These are phyloP conservation scores for Helogale parvula DNA, from an alignment of 2,113 vertebrate genomes.

Conservation along the genomic window DNA sequence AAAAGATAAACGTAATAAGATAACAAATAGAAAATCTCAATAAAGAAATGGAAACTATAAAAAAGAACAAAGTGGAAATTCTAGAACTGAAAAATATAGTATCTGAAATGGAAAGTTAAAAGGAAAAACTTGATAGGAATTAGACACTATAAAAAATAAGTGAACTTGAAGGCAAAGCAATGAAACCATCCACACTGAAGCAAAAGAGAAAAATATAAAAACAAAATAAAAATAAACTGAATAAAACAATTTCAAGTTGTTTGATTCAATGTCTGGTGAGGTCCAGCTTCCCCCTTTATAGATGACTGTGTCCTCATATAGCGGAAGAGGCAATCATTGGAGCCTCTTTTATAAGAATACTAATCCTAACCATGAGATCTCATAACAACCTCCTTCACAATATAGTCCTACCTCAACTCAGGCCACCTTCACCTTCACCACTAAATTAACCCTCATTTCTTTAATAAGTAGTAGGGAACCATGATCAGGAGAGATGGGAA, in stretches of 20 bases:
- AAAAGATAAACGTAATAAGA: background rate
- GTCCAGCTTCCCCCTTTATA: background rate
- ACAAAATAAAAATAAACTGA: background rate
- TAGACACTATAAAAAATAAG: background rate
- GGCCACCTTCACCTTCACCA: background rate
- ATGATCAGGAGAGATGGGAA: background rate
- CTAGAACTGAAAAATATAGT: background rate
- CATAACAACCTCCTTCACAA: background rate
- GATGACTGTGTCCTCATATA: background rate
- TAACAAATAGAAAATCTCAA: background rate
- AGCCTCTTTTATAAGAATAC: background rate
- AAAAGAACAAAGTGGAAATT: background rate
- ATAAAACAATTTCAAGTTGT: background rate
- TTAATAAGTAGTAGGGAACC: background rate
- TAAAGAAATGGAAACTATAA: background rate
- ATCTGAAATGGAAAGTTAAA: background rate
- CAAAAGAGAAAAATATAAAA: background rate
- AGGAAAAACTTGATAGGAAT: background rate
- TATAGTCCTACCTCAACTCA: background rate
- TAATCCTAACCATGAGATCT: background rate
- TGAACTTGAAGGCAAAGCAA: conserved; percentile 3
- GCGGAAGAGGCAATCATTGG: background rate
- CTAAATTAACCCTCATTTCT: background rate
- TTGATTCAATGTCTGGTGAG: background rate
- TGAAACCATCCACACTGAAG: background rate